These are phyloP conservation scores for Chesias legatella DNA, from an alignment of 2,888 invertebrate genomes.

Conservation along the genomic window DNA sequence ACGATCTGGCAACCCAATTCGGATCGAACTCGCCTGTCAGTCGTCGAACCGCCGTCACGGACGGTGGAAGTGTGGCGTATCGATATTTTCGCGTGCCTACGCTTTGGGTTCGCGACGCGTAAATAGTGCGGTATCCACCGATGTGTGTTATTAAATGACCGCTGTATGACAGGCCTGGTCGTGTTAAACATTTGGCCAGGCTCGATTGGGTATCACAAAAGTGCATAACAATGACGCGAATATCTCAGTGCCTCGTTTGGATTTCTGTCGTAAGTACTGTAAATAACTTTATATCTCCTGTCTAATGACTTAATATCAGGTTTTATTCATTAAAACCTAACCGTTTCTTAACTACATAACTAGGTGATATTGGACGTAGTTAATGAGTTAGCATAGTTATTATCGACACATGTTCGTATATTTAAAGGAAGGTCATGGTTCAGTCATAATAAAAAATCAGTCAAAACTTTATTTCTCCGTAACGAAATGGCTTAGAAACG, in stretches of 20 bases:
- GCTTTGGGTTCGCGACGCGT: constrained; percentile 33
- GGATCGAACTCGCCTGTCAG: constrained; percentile 32
- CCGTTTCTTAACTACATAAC: too few relatives aligned
- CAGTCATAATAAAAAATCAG: too few relatives aligned
- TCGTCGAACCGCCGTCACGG: constrained; percentile 40
- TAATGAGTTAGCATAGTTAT: too few relatives aligned
- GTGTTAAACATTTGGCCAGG: constrained; percentile 37
- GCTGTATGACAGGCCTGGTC: constrained; percentile 20
- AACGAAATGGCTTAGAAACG: too few relatives aligned
- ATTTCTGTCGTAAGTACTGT: constrained; percentile 50
- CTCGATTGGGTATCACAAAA: constrained; percentile 27
- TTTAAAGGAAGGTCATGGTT: too few relatives aligned
- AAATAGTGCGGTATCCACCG: constrained; percentile 42
- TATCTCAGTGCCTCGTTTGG: constrained; percentile 45
- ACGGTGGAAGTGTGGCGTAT: constrained; percentile 41
- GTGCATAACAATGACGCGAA: constrained; percentile 50
- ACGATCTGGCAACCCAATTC: too few relatives aligned
- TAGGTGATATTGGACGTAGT: too few relatives aligned
- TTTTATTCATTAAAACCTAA: too few relatives aligned
- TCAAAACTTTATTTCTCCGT: too few relatives aligned
- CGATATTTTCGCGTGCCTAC: constrained; percentile 41
- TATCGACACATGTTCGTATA: too few relatives aligned
- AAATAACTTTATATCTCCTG: too few relatives aligned
- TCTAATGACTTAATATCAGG: too few relatives aligned
- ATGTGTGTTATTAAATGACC: constrained; percentile 45